phyloP scores from a whole-genome alignment of 2,113 vertebrate genomes.

The Sciurus niger region DNA sequence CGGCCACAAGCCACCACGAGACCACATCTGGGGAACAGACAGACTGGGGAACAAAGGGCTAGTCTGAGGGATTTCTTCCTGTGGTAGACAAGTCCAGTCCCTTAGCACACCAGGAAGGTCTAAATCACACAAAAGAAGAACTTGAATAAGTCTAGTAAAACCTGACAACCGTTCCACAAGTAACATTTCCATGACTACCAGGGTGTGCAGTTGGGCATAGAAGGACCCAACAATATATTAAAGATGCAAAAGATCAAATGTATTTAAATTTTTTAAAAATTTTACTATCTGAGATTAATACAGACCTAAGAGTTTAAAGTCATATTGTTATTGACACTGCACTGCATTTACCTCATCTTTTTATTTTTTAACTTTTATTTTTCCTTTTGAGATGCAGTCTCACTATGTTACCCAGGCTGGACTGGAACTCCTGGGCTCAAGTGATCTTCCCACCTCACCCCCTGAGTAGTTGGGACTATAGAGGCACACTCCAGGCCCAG shows the following conservation, averaged over 20 bases:
- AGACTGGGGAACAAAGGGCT: neutral
- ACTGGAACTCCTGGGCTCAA: neutral
- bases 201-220: neutral
- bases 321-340: neutral
- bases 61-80: neutral
- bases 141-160: neutral
- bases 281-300: neutral
- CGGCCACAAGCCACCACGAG: neutral
- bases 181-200: neutral
- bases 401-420: neutral
- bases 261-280: neutral
- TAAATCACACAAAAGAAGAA: neutral
- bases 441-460: neutral
- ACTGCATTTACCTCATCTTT: neutral
- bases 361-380: no score
- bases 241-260: neutral
- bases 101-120: neutral
- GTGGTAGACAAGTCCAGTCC: neutral
- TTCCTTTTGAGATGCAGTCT: neutral
- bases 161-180: neutral
- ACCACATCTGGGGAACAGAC: neutral
- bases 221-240: neutral
- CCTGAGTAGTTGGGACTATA: neutral
- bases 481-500: neutral
- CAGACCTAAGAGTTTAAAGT: neutral